Conservation (phyloP, 2,113 vertebrate genomes). For the Scomber scombrus region DNA sequence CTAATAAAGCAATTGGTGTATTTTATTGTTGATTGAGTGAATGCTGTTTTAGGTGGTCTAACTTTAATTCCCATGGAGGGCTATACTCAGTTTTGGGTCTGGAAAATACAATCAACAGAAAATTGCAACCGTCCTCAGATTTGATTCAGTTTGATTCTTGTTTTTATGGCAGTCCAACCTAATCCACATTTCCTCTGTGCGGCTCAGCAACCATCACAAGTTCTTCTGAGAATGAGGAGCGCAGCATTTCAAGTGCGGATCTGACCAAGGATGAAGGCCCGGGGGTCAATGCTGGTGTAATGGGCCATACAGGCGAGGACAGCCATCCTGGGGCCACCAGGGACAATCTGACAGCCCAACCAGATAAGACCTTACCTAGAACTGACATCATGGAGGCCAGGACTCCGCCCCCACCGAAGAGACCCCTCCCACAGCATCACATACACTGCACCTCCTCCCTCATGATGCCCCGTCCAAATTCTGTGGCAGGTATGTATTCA, state of each 20-base stretch:
- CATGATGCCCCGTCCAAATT: conserved; percentile 95
- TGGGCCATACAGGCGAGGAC: conserved; percentile 82
- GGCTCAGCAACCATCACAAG: conserved; percentile 94
- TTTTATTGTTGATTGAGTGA: conserved; percentile 28
- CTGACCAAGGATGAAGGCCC: conserved; percentile 91
- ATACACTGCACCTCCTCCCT: conserved; percentile 88
- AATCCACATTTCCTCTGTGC: conserved; percentile 27
- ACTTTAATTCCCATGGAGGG: not conserved
- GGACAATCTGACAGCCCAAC: conserved; percentile 77
- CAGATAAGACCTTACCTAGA: conserved; percentile 66
- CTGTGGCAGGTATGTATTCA: conserved; percentile 92
- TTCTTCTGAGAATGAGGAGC: conserved; percentile 98
- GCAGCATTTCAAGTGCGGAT: conserved; percentile 92
- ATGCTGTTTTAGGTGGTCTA: not conserved
- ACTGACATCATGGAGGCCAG: conserved; percentile 68
- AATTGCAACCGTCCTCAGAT: not conserved
- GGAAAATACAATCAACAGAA: not conserved
- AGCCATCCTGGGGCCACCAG: conserved; percentile 87
- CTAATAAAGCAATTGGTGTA: not conserved
- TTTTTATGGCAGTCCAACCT: conserved; percentile 2
- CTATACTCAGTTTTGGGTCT: not conserved
- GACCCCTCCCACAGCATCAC: conserved; percentile 83
- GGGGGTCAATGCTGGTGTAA: conserved; percentile 67
- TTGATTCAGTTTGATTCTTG: not conserved
- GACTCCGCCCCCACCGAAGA: conserved; percentile 80